Evolutionary conservation across 2,888 invertebrate species (phyloP).

Genomic region (Gryllus longicercus): DNA sequence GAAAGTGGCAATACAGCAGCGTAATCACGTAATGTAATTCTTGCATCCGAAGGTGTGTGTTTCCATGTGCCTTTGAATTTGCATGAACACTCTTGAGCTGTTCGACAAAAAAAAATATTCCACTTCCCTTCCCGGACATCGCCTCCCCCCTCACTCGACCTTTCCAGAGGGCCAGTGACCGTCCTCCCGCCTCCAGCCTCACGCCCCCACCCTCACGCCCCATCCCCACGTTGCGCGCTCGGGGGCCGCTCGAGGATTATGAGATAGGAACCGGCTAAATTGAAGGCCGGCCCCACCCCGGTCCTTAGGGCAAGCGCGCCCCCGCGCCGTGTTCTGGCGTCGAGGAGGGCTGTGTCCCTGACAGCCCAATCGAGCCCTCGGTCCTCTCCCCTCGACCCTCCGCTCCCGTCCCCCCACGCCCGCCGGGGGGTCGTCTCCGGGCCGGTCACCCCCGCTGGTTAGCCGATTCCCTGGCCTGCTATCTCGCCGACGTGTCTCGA

Average conservation of each 20-base stretch:
- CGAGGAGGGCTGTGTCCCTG: slow-evolving; percentile 8
- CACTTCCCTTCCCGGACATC: no score
- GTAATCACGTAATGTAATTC: no score
- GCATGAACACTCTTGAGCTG: no score
- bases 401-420: not conserved
- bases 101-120: no score
- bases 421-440: not conserved
- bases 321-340: not conserved
- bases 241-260: not conserved
- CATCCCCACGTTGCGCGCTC: not conserved
- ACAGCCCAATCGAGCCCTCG: slow-evolving; percentile 10
- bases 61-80: no score
- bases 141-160: not conserved
- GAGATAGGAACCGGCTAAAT: slow-evolving; percentile 8
- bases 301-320: not conserved
- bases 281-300: not conserved
- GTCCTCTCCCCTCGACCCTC: not conserved
- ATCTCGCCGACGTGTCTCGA: not conserved
- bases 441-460: no score
- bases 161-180: not conserved
- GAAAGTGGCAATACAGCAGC: no score
- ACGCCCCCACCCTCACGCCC: not conserved
- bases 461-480: not conserved
- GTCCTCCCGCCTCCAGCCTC: not conserved
- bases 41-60: no score